Percentiles rank a stretch among this genome's conserved stretches.
These are phyloP conservation scores for Merops nubicus DNA, from an alignment of 2,113 vertebrate species.

Conservation along the genomic window DNA sequence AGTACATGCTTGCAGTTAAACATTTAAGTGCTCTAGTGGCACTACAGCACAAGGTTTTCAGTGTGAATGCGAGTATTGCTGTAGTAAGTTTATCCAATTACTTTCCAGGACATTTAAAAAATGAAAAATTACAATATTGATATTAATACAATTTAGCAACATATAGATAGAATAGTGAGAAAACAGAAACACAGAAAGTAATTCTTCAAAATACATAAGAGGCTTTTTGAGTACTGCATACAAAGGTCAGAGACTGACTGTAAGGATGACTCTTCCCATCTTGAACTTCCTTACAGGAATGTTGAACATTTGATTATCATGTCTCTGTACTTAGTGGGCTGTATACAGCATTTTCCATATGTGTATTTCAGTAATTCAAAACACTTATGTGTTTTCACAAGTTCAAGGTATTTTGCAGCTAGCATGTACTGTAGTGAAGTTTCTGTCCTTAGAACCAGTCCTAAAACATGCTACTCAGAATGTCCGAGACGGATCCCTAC, in stretches of 20 bases:
- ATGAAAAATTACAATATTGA: neutral
- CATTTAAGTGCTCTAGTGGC: neutral
- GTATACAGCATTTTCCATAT: neutral
- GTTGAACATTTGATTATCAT: neutral
- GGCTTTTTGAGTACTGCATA: neutral
- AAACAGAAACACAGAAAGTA: neutral
- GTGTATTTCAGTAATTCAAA: neutral
- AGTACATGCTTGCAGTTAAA: neutral
- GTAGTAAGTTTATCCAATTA: neutral
- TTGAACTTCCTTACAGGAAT: fast-evolving
- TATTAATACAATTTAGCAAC: neutral
- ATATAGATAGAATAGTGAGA: neutral
- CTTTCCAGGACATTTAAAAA: neutral
- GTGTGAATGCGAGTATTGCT: neutral
- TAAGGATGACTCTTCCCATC: neutral
- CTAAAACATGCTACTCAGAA: neutral
- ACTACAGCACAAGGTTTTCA: neutral
- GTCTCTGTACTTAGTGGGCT: neutral
- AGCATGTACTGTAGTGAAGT: neutral
- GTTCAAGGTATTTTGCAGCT: constrained; percentile 7
- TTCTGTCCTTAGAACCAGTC: neutral
- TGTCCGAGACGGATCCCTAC: neutral
- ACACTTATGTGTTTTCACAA: neutral
- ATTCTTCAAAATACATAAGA: fast-evolving
- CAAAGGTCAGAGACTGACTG: neutral